These are phyloP conservation scores for Eumacrocentrus americanus DNA, from an alignment of 2,888 invertebrate species.

Conservation along the genomic window DNA sequence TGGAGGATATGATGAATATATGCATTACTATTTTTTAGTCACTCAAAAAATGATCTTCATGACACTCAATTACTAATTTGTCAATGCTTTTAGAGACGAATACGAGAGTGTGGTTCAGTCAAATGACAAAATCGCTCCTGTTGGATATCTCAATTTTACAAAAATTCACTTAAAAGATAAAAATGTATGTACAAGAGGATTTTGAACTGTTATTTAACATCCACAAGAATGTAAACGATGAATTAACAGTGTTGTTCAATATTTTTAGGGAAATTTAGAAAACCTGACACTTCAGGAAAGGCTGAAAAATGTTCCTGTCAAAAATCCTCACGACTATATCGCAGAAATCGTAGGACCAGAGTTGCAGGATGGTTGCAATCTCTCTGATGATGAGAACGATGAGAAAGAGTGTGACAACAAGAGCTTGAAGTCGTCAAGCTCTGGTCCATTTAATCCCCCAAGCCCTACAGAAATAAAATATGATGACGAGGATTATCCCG, in stretches of 20 bases:
- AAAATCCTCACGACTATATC: slow-evolving; percentile 56
- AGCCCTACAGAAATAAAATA: slow-evolving; percentile 64
- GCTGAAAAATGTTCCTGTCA: slow-evolving; percentile 53
- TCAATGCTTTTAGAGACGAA: slow-evolving; percentile 71
- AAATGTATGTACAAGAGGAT: slow-evolving; percentile 55
- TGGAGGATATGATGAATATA: neutral
- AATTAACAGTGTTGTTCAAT: slow-evolving; percentile 23
- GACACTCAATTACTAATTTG: slow-evolving; percentile 6
- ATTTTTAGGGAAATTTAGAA: slow-evolving; percentile 51
- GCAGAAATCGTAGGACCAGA: slow-evolving; percentile 59
- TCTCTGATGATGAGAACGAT: slow-evolving; percentile 57
- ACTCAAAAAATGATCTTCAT: slow-evolving; percentile 16
- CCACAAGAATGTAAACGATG: neutral
- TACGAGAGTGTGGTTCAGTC: slow-evolving; percentile 87
- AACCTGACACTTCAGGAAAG: slow-evolving; percentile 55
- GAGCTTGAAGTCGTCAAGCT: slow-evolving; percentile 53
- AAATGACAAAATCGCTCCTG: slow-evolving; percentile 91
- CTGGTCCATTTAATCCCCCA: slow-evolving; percentile 60
- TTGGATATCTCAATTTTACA: slow-evolving; percentile 89
- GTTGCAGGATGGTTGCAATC: slow-evolving; percentile 58
- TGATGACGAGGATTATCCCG: slow-evolving; percentile 68
- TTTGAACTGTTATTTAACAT: too few relatives aligned
- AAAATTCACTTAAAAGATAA: slow-evolving; percentile 80
- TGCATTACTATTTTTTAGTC: too few relatives aligned
- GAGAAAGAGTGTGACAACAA: slow-evolving; percentile 52